Percentiles rank a stretch among this genome's conserved stretches.
Evolutionary conservation across 2,797 vertebrate genomes (phyloP).

Genomic region (Spea hammondii): DNA sequence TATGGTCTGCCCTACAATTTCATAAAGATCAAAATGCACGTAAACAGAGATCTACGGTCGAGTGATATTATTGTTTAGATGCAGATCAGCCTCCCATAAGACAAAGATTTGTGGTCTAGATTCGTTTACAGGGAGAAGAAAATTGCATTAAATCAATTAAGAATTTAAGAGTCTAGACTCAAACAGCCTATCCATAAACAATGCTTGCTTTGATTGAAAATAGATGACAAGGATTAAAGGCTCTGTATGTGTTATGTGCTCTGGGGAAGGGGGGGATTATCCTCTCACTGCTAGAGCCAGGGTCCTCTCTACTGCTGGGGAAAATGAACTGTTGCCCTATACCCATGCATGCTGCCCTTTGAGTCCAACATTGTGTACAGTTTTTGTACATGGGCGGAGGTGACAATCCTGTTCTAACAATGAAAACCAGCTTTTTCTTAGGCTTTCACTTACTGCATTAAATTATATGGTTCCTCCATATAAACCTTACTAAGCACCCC

Average conservation of each 20-base stretch:
- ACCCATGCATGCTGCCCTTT: too few relatives aligned
- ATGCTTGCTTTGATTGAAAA: background rate
- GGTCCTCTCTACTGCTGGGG: too few relatives aligned
- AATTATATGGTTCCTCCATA: too few relatives aligned
- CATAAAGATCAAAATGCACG: conserved; percentile 10
- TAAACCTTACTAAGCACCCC: too few relatives aligned
- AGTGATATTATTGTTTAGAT: conserved; percentile 10
- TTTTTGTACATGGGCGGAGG: too few relatives aligned
- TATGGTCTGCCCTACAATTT: conserved; percentile 24
- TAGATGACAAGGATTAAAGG: background rate
- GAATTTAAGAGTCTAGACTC: conserved; percentile 17
- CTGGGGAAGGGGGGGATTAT: too few relatives aligned
- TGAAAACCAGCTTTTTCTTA: too few relatives aligned
- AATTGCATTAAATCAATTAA: conserved; percentile 14
- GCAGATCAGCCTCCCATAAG: conserved; percentile 20
- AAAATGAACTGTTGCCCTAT: too few relatives aligned
- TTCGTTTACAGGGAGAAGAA: conserved; percentile 13
- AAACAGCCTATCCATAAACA: conserved; percentile 3
- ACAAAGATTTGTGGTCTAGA: conserved; percentile 31
- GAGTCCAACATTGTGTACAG: too few relatives aligned
- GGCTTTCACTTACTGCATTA: too few relatives aligned
- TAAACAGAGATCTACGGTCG: conserved; percentile 25
- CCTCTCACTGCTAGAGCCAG: too few relatives aligned
- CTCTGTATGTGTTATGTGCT: background rate
- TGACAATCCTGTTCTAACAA: too few relatives aligned